phyloP scores from a whole-genome alignment of 1,140 invertebrate species.

The Asbolus verrucosus region DNA sequence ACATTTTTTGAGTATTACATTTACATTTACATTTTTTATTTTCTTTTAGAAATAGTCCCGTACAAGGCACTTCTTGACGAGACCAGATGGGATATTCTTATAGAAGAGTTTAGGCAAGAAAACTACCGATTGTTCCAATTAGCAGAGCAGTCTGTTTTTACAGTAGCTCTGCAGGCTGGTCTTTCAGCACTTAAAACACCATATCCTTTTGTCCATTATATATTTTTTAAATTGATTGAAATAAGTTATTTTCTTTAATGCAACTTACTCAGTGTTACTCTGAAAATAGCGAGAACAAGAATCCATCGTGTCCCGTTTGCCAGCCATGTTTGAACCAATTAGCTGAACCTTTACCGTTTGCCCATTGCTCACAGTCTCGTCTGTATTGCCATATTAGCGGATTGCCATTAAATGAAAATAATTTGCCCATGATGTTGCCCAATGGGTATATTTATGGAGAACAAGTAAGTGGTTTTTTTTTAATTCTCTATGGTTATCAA shows the following conservation, averaged over 20 bases:
- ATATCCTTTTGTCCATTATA: constrained; percentile 67
- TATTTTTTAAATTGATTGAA: constrained; percentile 3
- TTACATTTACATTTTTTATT: constrained; percentile 37
- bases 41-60: constrained; percentile 69
- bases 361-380: constrained; percentile 95
- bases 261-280: constrained; percentile 75
- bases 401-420: constrained; percentile 95
- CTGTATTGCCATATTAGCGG: constrained; percentile 94
- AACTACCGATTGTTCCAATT: constrained; percentile 96
- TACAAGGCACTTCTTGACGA: constrained; percentile 70
- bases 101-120: constrained; percentile 92
- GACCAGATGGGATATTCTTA: constrained; percentile 82
- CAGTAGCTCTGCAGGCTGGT: constrained; percentile 91
- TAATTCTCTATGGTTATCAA: background rate
- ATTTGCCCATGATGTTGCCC: constrained; percentile 97
- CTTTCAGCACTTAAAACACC: constrained; percentile 96
- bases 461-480: constrained; percentile 72
- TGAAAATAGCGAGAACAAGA: constrained; percentile 72
- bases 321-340: constrained; percentile 88
- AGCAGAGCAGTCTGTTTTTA: constrained; percentile 90
- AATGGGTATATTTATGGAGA: constrained; percentile 99
- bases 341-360: constrained; percentile 89
- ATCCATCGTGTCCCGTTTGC: constrained; percentile 95
- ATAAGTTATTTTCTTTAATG: constrained; percentile 57
- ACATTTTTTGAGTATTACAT: too few species aligned